These are phyloP conservation scores for Caenorhabditis becei DNA, from an alignment of 2,888 invertebrate genomes.

Conservation along the genomic window DNA sequence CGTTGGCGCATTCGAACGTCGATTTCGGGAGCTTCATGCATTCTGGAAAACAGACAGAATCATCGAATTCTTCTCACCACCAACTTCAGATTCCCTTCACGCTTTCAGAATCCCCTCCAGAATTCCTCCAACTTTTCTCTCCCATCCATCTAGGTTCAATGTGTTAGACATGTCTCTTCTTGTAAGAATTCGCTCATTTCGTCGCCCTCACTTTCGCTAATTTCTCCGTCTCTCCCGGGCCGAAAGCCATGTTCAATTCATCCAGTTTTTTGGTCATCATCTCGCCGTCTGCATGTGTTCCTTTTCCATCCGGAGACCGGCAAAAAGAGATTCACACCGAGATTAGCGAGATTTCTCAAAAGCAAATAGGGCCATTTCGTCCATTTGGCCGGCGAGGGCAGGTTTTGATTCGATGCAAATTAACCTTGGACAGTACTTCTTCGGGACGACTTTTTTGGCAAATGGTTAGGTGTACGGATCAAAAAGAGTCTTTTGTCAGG, in stretches of 20 bases:
- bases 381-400: not conserved
- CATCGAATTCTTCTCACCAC: not conserved
- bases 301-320: slow-evolving; percentile 22
- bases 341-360: slow-evolving; percentile 25
- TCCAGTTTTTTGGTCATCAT: slow-evolving; percentile 36
- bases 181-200: no score
- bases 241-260: slow-evolving; percentile 21
- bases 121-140: no score
- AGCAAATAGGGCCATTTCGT: not conserved
- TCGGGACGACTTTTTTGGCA: not conserved
- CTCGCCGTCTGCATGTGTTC: slow-evolving; percentile 20
- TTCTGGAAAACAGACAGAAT: slow-evolving; percentile 23
- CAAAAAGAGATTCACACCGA: slow-evolving; percentile 28
- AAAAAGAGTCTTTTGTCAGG: not conserved
- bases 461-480: no score
- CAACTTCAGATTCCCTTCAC: no score
- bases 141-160: not conserved
- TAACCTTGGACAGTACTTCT: slow-evolving; percentile 41
- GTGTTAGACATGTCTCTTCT: not conserved
- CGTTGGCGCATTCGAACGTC: slow-evolving; percentile 48
- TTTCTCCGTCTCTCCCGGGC: slow-evolving; percentile 3
- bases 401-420: slow-evolving; percentile 10
- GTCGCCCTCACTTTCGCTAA: not conserved
- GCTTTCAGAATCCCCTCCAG: no score
- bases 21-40: slow-evolving; percentile 55